phyloP scores from a whole-genome alignment of 2,113 vertebrate species.

The Plotosus lineatus region DNA sequence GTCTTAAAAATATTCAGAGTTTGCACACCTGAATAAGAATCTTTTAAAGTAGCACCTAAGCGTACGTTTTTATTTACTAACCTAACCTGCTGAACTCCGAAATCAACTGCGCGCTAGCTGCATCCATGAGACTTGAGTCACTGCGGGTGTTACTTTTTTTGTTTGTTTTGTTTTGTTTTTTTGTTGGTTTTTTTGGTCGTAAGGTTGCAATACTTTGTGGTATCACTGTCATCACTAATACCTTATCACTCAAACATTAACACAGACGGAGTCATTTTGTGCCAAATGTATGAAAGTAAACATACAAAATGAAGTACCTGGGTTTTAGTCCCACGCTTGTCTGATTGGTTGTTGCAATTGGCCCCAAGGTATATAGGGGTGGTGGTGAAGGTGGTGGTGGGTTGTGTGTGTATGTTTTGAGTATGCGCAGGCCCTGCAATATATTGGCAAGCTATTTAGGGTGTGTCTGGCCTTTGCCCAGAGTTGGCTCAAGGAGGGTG shows the following conservation, averaged over 20 bases:
- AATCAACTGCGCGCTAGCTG: not conserved
- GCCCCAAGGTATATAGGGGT: too few relatives aligned
- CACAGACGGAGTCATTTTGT: constrained; percentile 13
- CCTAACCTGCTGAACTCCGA: not conserved
- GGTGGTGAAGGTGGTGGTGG: too few relatives aligned
- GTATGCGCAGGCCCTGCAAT: too few relatives aligned
- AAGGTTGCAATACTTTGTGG: not conserved
- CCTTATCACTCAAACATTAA: not conserved
- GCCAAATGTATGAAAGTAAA: not conserved
- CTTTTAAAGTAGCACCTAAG: not conserved
- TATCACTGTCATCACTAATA: not conserved
- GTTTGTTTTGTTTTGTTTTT: too few relatives aligned
- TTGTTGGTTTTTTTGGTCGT: not conserved
- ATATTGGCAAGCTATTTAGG: too few relatives aligned
- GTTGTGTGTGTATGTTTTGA: too few relatives aligned
- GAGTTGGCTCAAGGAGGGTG: too few relatives aligned
- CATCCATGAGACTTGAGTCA: not conserved
- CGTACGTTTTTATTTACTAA: not conserved
- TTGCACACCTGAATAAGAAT: not conserved
- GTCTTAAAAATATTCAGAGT: too few relatives aligned
- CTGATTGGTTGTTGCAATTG: too few relatives aligned
- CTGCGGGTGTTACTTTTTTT: not conserved
- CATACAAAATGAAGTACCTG: too few relatives aligned
- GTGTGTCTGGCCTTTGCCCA: too few relatives aligned
- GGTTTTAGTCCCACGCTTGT: too few relatives aligned